A percentile compares a stretch with the other conserved stretches of the same genome.
These are phyloP conservation scores for Ptychoptera contaminata DNA, from an alignment of 2,888 invertebrate genomes.

Conservation along the genomic window DNA sequence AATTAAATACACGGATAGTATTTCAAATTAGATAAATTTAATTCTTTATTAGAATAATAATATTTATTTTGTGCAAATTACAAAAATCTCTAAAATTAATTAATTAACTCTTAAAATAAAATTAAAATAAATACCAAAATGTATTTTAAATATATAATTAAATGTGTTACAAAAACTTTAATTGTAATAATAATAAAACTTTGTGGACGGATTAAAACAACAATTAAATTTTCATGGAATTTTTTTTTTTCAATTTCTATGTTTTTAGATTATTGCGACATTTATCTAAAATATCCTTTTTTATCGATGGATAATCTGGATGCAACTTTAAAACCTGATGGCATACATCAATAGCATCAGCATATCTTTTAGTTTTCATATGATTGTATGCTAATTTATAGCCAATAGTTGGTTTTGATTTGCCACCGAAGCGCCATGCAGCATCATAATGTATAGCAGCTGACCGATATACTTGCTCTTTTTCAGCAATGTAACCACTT, in stretches of 20 bases:
- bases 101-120: too few species aligned
- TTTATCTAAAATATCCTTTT: constrained; percentile 88
- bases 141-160: too few species aligned
- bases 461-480: constrained; percentile 77
- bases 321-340: constrained; percentile 64
- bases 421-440: constrained; percentile 76
- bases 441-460: constrained; percentile 64
- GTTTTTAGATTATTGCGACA: constrained; percentile 59
- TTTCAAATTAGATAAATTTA: too few species aligned
- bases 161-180: too few species aligned
- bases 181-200: too few species aligned
- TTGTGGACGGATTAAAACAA: too few species aligned
- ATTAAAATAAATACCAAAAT: too few species aligned
- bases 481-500: constrained; percentile 67
- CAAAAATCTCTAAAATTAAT: too few species aligned
- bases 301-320: constrained; percentile 81
- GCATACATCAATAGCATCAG: constrained; percentile 84
- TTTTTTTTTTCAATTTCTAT: constrained; percentile 20
- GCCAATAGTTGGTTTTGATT: constrained; percentile 69
- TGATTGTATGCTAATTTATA: constrained; percentile 86
- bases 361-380: constrained; percentile 74
- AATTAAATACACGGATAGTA: too few species aligned
- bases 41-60: too few species aligned
- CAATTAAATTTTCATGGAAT: too few species aligned
- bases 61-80: too few species aligned